Evolutionary conservation across 2,888 invertebrate genomes (phyloP).

Genomic region (Formica aserva): DNA sequence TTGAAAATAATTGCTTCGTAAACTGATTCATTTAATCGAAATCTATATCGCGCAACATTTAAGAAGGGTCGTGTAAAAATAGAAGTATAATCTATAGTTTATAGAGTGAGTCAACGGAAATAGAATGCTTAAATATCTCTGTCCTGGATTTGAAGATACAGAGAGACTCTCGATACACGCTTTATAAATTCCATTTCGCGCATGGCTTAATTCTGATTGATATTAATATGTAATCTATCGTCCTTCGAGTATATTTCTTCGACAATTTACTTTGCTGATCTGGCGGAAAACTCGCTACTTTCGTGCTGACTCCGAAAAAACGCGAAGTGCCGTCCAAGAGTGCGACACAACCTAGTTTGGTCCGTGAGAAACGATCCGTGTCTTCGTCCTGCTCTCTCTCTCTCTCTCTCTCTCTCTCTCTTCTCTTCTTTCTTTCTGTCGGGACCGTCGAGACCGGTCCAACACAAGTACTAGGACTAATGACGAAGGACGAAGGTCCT

Average conservation of each 20-base stretch:
- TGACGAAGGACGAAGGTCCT: conserved; percentile 74
- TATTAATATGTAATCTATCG: neutral
- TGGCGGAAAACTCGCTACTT: conserved; percentile 22
- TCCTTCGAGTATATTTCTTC: conserved; percentile 2
- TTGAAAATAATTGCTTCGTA: neutral
- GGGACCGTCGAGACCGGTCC: neutral
- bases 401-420: conserved; percentile 54
- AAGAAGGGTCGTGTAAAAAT: neutral
- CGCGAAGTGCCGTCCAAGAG: neutral
- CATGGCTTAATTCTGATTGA: neutral
- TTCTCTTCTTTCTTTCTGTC: conserved; percentile 9
- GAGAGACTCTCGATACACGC: neutral
- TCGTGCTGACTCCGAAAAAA: neutral
- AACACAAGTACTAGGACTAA: conserved; percentile 23
- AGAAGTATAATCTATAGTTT: neutral
- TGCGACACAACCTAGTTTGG: conserved; percentile 75
- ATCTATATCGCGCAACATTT: neutral
- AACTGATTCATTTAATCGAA: neutral
- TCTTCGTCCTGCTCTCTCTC: conserved; percentile 30
- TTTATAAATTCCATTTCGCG: neutral
- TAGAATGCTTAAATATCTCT: neutral
- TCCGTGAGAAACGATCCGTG: conserved; percentile 79
- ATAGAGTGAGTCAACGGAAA: neutral
- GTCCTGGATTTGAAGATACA: neutral
- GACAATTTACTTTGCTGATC: conserved; percentile 18